phyloP scores from a whole-genome alignment of 2,888 invertebrate species.

The Leptura quadrifasciata region DNA sequence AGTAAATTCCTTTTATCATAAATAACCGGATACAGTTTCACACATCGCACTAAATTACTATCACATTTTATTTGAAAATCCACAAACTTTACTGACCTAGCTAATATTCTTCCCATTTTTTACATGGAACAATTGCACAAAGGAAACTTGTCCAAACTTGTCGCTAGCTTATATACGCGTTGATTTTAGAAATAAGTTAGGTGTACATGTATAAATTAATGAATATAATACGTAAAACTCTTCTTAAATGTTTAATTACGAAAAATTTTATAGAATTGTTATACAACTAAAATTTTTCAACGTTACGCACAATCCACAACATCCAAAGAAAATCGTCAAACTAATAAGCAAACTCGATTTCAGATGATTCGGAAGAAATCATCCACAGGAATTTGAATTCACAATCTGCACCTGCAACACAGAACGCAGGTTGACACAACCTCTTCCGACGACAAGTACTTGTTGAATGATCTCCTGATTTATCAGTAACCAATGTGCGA shows the following conservation, averaged over 20 bases:
- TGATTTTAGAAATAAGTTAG: neutral
- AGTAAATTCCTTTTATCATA: slow-evolving; percentile 70
- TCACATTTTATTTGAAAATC: slow-evolving; percentile 51
- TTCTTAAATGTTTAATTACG: too few relatives aligned
- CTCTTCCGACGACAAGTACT: neutral
- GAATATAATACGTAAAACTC: too few relatives aligned
- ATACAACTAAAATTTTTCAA: too few relatives aligned
- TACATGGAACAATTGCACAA: neutral
- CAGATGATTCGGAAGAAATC: neutral
- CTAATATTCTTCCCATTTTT: neutral
- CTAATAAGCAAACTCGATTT: too few relatives aligned
- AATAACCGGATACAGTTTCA: slow-evolving; percentile 66
- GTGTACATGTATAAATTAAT: neutral
- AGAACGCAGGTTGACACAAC: neutral
- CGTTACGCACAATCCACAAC: too few relatives aligned
- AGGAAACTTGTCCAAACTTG: neutral
- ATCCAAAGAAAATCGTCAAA: too few relatives aligned
- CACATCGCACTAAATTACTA: slow-evolving; percentile 79
- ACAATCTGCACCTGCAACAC: neutral
- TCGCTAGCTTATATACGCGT: neutral
- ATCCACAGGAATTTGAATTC: neutral
- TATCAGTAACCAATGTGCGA: neutral
- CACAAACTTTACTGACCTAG: slow-evolving; percentile 33
- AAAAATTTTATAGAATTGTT: too few relatives aligned
- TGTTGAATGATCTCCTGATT: neutral